A percentile compares a stretch with the other conserved stretches of the same genome.
phyloP scores from a whole-genome alignment of 2,113 vertebrate genomes.

The Tachycineta bicolor region DNA sequence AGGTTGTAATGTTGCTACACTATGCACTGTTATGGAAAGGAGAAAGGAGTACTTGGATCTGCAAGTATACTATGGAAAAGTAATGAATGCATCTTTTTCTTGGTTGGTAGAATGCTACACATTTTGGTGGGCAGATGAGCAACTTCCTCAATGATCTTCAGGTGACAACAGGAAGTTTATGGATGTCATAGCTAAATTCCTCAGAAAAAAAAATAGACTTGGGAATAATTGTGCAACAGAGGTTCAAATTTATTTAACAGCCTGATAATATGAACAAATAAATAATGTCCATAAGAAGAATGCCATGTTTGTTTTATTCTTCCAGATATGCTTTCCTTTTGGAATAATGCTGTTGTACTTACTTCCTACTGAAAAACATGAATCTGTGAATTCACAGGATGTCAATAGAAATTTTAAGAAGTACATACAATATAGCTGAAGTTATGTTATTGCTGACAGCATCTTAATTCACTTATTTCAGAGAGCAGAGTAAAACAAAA shows the following conservation, averaged over 20 bases:
- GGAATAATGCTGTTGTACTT: background rate
- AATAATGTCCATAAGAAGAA: background rate
- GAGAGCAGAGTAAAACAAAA: background rate
- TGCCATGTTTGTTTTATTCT: background rate
- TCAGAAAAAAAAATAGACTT: background rate
- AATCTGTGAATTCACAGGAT: background rate
- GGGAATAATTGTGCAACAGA: background rate
- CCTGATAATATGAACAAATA: background rate
- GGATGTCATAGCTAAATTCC: background rate
- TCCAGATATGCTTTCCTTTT: background rate
- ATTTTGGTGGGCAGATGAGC: background rate
- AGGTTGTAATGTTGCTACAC: constrained; percentile 77
- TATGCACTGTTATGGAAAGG: constrained; percentile 58
- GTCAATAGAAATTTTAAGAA: background rate
- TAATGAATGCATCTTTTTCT: background rate
- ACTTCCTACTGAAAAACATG: background rate
- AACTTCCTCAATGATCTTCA: background rate
- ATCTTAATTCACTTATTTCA: background rate
- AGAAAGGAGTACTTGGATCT: constrained; percentile 39
- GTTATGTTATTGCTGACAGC: background rate
- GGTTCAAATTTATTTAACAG: background rate
- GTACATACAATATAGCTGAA: background rate
- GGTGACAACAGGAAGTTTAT: background rate
- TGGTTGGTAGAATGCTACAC: background rate
- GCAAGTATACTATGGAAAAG: background rate